Conservation (phyloP, 2,888 invertebrate genomes). For the Diarsia brunnea region DNA sequence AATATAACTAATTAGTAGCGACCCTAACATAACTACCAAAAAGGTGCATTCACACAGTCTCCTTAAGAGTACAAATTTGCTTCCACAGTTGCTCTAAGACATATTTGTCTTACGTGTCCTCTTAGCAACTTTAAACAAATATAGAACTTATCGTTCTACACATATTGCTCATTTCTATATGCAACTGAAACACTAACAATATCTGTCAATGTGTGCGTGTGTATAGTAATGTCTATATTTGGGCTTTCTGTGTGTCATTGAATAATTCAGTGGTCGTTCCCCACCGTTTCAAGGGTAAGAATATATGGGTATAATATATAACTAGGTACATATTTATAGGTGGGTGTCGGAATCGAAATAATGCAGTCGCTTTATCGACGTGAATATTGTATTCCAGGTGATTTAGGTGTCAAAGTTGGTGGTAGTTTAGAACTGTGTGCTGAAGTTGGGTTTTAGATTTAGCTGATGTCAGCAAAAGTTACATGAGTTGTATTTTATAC, state of each 20-base stretch:
- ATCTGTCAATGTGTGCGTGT: slow-evolving; percentile 76
- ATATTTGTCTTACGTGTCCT: slow-evolving; percentile 88
- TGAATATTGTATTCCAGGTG: slow-evolving; percentile 73
- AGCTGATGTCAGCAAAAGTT: background rate
- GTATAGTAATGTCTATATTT: slow-evolving; percentile 88
- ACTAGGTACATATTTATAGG: slow-evolving; percentile 76
- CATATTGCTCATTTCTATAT: slow-evolving; percentile 81
- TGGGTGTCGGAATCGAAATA: slow-evolving; percentile 73
- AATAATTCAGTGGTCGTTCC: slow-evolving; percentile 90
- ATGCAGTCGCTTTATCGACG: slow-evolving; percentile 78
- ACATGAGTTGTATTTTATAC: no score
- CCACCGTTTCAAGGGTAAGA: slow-evolving; percentile 90
- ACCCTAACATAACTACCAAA: slow-evolving; percentile 78
- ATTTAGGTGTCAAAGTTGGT: slow-evolving; percentile 57
- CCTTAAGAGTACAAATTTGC: slow-evolving; percentile 88
- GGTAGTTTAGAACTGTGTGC: slow-evolving; percentile 18
- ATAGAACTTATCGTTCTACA: slow-evolving; percentile 79
- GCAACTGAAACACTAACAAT: slow-evolving; percentile 68
- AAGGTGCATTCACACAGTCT: slow-evolving; percentile 87
- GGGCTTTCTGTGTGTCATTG: slow-evolving; percentile 89
- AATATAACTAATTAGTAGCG: slow-evolving; percentile 81
- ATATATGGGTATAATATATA: slow-evolving; percentile 83
- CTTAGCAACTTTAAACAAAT: slow-evolving; percentile 81
- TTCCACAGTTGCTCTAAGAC: slow-evolving; percentile 84
- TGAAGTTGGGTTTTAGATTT: slow-evolving; percentile 12